A percentile compares a stretch with the other conserved stretches of the same genome.
Conservation (phyloP, 2,113 vertebrate species). For the Rhodinocichla rosea region DNA sequence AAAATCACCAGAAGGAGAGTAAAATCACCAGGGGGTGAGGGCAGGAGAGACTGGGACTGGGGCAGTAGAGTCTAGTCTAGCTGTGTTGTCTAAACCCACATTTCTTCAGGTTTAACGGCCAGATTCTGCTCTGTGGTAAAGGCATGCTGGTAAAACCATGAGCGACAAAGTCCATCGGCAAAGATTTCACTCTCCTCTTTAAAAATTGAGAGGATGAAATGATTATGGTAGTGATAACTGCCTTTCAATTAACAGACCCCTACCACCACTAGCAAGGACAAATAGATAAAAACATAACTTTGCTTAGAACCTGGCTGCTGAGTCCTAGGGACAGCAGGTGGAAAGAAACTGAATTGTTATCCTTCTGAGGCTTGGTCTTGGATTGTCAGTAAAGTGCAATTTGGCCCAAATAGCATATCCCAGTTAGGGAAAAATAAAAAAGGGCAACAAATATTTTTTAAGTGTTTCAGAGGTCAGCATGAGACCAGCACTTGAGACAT, state of each 20-base stretch:
- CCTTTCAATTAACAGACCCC: neutral
- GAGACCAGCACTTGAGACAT: neutral
- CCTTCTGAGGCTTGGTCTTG: neutral
- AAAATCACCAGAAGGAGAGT: neutral
- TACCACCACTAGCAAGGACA: neutral
- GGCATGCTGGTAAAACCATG: neutral
- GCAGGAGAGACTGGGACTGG: neutral
- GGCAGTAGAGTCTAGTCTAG: neutral
- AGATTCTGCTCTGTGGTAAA: neutral
- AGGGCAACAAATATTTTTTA: neutral
- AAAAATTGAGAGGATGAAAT: neutral
- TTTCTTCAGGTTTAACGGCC: neutral
- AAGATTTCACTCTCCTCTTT: neutral
- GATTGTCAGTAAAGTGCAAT: neutral
- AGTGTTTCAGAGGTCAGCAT: neutral
- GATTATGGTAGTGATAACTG: neutral
- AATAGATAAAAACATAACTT: neutral
- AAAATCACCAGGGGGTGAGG: neutral
- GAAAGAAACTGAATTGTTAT: neutral
- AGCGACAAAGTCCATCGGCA: neutral
- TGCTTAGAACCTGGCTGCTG: neutral
- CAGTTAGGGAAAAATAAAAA: neutral
- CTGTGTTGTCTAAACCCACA: accelerated
- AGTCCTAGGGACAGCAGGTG: neutral
- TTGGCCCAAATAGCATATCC: neutral